These are phyloP conservation scores for Sebastes aleutianus DNA, from an alignment of 2,797 vertebrate genomes.

Conservation along the genomic window DNA sequence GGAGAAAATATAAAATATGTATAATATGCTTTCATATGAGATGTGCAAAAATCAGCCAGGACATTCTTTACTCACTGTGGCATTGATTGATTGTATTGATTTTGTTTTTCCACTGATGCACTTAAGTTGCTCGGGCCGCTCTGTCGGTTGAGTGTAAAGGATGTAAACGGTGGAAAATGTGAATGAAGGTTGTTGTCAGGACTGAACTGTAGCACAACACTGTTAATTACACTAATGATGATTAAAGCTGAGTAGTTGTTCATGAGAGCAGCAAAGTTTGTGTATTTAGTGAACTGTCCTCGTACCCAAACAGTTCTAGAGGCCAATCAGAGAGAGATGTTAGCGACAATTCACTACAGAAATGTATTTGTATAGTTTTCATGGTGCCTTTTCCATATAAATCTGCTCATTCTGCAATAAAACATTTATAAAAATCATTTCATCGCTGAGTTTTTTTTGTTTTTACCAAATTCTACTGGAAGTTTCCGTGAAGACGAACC, in stretches of 20 bases:
- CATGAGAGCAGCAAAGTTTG: neutral
- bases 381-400: slow-evolving; percentile 89
- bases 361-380: slow-evolving; percentile 83
- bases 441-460: neutral
- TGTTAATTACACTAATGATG: neutral
- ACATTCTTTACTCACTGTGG: slow-evolving; percentile 15
- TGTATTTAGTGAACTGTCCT: slow-evolving; percentile 28
- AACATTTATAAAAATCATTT: slow-evolving; percentile 72
- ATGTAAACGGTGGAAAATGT: no score
- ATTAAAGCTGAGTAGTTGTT: slow-evolving; percentile 5
- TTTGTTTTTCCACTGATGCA: neutral
- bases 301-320: slow-evolving; percentile 73
- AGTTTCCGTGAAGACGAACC: neutral
- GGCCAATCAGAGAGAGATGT: slow-evolving; percentile 69
- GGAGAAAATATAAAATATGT: neutral
- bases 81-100: neutral
- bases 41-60: neutral
- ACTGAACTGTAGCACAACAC: neutral
- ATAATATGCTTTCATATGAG: neutral
- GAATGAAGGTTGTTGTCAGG: neutral
- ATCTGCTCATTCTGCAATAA: slow-evolving; percentile 88
- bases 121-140: no score
- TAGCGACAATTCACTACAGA: slow-evolving; percentile 66
- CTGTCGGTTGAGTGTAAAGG: neutral
- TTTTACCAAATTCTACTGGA: neutral